These are phyloP conservation scores for Horisme vitalbata DNA, from an alignment of 2,888 invertebrate species.

Conservation along the genomic window DNA sequence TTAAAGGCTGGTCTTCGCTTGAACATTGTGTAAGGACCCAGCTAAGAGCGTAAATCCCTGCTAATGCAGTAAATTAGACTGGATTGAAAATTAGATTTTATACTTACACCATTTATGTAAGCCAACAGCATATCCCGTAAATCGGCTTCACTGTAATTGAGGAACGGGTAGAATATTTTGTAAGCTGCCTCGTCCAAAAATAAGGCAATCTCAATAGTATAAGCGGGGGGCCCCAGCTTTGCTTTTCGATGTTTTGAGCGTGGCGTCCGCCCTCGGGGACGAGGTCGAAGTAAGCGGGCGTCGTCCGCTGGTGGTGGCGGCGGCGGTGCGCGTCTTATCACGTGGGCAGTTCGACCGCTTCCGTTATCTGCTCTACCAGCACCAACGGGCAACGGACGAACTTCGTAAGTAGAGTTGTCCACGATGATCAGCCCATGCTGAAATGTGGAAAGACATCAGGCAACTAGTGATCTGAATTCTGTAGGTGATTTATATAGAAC, in stretches of 20 bases:
- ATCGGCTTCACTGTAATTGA: slow-evolving; percentile 85
- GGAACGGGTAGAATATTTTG: slow-evolving; percentile 86
- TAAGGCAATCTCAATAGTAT: slow-evolving; percentile 87
- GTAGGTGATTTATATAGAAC: neutral
- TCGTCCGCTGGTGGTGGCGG: slow-evolving; percentile 71
- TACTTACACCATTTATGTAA: slow-evolving; percentile 88
- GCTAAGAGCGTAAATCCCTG: no score
- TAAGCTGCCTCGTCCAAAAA: slow-evolving; percentile 90
- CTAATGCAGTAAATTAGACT: no score
- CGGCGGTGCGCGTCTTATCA: slow-evolving; percentile 81
- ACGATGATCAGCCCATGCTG: slow-evolving; percentile 87
- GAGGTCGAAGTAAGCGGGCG: slow-evolving; percentile 57
- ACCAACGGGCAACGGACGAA: slow-evolving; percentile 83
- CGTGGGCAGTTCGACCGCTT: slow-evolving; percentile 75
- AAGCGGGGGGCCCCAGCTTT: slow-evolving; percentile 57
- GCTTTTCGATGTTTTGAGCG: slow-evolving; percentile 42
- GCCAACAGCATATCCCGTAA: slow-evolving; percentile 89
- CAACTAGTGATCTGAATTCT: slow-evolving; percentile 19
- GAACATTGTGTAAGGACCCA: no score
- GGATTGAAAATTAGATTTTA: neutral
- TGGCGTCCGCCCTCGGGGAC: slow-evolving; percentile 55
- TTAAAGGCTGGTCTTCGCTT: no score
- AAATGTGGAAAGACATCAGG: slow-evolving; percentile 29
- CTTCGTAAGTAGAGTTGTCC: slow-evolving; percentile 86
- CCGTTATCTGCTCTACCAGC: slow-evolving; percentile 62